Evolutionary conservation across 2,888 invertebrate genomes (phyloP).

Genomic region (Caenorhabditis drosophilae): DNA sequence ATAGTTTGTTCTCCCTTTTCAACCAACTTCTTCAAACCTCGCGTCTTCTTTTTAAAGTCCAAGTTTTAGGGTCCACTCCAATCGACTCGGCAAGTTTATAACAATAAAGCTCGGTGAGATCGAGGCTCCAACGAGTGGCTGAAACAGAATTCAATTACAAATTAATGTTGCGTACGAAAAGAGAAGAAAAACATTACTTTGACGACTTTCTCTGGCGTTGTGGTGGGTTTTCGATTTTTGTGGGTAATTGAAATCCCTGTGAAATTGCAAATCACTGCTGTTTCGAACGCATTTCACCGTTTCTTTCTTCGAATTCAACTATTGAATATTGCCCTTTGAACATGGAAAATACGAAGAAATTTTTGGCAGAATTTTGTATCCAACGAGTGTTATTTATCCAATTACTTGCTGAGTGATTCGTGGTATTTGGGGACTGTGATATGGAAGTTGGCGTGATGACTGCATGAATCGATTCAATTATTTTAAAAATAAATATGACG

Average conservation of each 20-base stretch:
- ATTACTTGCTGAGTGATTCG: conserved; percentile 14
- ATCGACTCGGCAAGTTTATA: conserved; percentile 14
- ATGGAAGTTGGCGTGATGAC: conserved; percentile 2
- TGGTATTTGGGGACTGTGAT: conserved; percentile 1
- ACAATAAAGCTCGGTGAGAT: conserved; percentile 15
- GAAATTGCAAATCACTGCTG: conserved; percentile 14
- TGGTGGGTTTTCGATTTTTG: conserved; percentile 11
- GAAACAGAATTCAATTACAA: conserved; percentile 15
- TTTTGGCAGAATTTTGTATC: conserved; percentile 16
- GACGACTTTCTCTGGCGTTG: conserved; percentile 7
- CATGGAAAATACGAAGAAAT: conserved; percentile 16
- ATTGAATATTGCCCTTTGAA: conserved; percentile 15
- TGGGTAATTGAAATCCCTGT: conserved; percentile 12
- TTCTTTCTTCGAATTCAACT: conserved; percentile 18
- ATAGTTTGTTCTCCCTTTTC: no score
- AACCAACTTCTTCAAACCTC: no score
- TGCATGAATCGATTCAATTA: no score
- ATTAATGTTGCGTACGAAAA: conserved; percentile 3
- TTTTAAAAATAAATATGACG: no score
- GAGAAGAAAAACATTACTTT: conserved; percentile 6
- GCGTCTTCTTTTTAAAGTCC: no score
- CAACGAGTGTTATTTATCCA: conserved; percentile 13
- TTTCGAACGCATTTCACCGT: not conserved
- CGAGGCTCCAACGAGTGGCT: conserved; percentile 9
- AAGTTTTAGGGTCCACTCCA: conserved; percentile 12